Evolutionary conservation across 2,888 invertebrate species (phyloP), one percentile per base, ranked within the genome.

Genomic region (Limnephilus marmoratus): DNA sequence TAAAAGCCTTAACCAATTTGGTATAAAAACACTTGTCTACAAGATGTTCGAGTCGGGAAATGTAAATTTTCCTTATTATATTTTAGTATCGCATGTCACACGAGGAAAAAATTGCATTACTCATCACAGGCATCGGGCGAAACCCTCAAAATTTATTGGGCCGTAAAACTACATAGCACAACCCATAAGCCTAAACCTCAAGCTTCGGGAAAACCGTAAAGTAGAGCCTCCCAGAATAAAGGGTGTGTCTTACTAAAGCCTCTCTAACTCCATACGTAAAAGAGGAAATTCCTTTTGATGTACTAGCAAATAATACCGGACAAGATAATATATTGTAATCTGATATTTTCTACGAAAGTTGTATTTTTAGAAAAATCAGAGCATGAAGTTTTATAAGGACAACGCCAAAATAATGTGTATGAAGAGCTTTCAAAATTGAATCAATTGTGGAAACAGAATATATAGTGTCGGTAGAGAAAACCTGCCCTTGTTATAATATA

Each of bases 31-130:
- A 82, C 90, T 41, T 90, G 90, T 81, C 90, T 81, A 90, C 90
- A 90, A 82, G 90, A n/a, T 49, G 29, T 82, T 81, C 90, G 49
- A 82, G 45, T 29, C 82, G 82, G 31, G 18, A 49, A 90, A 90
- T 90, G 90, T 90, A 90, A 90, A 90, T 90, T 89, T 90, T 90
- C 90, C 90, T 90, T 90, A 90, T 90, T 90, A 90, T 90, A 90
- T 90, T 90, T 90, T 90, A 90, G 45, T 81, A 82, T 90, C 49
- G 90, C 49, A 24, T 90, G 90, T 90, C 81, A 90, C 90, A 45
- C 82, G 81, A 82, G 81, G 82, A 90, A 90, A 90, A 90, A 90
- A 90, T 90, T 90, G 90, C 88, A 89, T 89, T 81, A 80, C 88
- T 80, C 68, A 80, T 80, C 68, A 89, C 41, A 89, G 88, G 80